Percentiles rank a stretch among this genome's conserved stretches.
Conservation (phyloP, 2,888 invertebrate species). For the Ptilodon capucinus region DNA sequence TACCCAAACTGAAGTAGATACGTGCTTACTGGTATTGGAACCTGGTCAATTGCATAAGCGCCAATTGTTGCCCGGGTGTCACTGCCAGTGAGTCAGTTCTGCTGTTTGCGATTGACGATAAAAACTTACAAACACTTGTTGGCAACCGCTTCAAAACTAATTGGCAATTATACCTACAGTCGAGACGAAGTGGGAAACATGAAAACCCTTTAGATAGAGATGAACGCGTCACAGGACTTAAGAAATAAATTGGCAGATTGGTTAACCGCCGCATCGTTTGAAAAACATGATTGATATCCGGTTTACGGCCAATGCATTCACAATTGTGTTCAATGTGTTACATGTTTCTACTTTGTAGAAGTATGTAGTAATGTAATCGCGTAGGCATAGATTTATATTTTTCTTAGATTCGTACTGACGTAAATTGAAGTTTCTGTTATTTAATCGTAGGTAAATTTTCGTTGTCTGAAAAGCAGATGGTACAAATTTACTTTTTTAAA, state of each 20-base stretch:
- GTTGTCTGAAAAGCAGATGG: constrained; percentile 8
- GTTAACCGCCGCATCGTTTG: constrained; percentile 18
- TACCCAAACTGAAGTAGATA: constrained; percentile 17
- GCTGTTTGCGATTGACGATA: constrained; percentile 52
- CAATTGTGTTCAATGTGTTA: not conserved
- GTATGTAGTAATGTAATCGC: not conserved
- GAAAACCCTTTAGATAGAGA: constrained; percentile 5
- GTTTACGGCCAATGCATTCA: constrained; percentile 13
- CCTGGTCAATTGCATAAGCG: constrained; percentile 69
- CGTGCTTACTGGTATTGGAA: constrained; percentile 40
- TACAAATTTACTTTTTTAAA: constrained; percentile 15
- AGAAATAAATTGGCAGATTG: constrained; percentile 19
- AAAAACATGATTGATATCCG: constrained; percentile 24
- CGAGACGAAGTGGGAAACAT: constrained; percentile 15
- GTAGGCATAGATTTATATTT: not conserved
- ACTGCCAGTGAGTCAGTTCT: constrained; percentile 51
- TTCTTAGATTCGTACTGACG: not conserved
- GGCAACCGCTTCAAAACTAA: constrained; percentile 58
- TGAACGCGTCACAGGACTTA: constrained; percentile 8
- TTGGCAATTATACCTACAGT: constrained; percentile 59
- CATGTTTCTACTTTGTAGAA: not conserved
- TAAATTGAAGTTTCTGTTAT: not conserved
- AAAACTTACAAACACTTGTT: constrained; percentile 52
- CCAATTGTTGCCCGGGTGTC: constrained; percentile 51
- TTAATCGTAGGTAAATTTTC: not conserved